phyloP scores from a whole-genome alignment of 1,140 invertebrate species.

The Diprion similis region DNA sequence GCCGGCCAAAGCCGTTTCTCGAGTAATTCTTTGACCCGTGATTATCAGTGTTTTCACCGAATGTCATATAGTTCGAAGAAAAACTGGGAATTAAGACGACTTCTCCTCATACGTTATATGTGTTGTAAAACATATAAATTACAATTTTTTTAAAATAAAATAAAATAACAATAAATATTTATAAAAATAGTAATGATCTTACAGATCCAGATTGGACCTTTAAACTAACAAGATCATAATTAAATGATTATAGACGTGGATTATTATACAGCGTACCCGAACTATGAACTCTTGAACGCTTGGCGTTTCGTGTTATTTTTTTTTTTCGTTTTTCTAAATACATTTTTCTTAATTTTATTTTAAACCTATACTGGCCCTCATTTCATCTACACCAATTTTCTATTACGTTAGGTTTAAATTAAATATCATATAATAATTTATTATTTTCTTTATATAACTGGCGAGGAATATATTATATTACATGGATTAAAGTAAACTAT shows the following conservation, averaged over 20 bases:
- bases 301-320: constrained; percentile 10
- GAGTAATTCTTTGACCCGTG: not conserved
- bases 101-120: not conserved
- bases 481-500: too few relatives aligned
- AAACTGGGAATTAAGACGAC: not conserved
- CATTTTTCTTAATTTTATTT: not conserved
- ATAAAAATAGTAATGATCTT: not conserved
- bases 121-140: not conserved
- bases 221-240: not conserved
- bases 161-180: constrained; percentile 16
- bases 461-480: too few relatives aligned
- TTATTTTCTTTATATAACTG: not conserved
- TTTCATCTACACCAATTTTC: not conserved
- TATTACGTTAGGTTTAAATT: not conserved
- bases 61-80: not conserved
- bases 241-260: not conserved
- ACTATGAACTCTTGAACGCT: constrained; percentile 40
- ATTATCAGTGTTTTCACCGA: not conserved
- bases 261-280: constrained; percentile 39
- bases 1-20: constrained; percentile 33
- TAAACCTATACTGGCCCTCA: not conserved
- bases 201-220: not conserved
- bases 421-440: not conserved
- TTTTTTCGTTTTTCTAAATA: not conserved
- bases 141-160: not conserved